Base-by-base conservation (phyloP, 2,113 vertebrate species). In the Chaenocephalus aceratus region DNA sequence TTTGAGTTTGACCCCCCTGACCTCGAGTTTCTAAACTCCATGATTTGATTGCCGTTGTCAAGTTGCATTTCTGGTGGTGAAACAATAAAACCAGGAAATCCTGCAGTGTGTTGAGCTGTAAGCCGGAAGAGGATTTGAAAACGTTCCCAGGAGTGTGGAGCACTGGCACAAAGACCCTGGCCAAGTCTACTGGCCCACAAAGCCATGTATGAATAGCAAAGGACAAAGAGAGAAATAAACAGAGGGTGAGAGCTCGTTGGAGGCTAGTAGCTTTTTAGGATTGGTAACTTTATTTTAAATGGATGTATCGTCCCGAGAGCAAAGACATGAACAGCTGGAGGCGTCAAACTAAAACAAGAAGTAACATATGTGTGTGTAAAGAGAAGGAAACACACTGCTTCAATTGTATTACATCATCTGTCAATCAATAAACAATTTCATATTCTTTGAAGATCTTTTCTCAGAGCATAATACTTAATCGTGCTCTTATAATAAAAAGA, bases 51-150 rank as follows among this genome's bases (percentile, higher is more conserved):
- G 44, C 41, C 5, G 1, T n/a, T 57, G 34, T 10, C 45, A 3
- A 10, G 46, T n/a, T 54, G 18, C 23, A 69, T 2, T 74, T 74
- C 23, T 75, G 44, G 23, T 7, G 34, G 10, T n/a, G 71, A 18
- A 15, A 58, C 26, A 86, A 72, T 67, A 44, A 66, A 83, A 41
- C 34, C 69, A 21, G 48, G 44, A 74, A 41, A 15, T 30, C 68
- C 53, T 53, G 58, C 1, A 53, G 61, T 36, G 76, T 75, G 88
- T 58, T 34, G 72, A 83, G 71, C 65, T 68, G 58, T 46, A 10
- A 63, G 63, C 84, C 89, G 54, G 71, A 74, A 70, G 85, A 77
- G 11, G 71, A 67, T 82, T 83, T 88, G 57, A 87, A 76, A 36
- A 53, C 2, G 63, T 86, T 77, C 57, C 79, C 71, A 46, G 45